phyloP scores from a whole-genome alignment of 1,140 invertebrate genomes.

The Ceratoteleas bidentatus region DNA sequence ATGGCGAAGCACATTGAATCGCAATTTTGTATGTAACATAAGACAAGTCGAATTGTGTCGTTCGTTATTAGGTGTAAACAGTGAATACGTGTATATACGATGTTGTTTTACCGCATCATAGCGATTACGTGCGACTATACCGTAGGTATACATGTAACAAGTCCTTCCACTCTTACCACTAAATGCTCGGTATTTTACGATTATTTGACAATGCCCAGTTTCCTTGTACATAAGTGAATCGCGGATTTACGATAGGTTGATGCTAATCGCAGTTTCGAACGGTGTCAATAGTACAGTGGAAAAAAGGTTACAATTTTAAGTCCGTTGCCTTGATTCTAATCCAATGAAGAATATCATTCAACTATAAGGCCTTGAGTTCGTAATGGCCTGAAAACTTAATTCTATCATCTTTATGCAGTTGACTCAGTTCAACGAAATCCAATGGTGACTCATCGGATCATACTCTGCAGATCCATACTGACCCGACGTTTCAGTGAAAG shows the following conservation, averaged over 20 bases:
- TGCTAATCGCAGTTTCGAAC: constrained; percentile 2
- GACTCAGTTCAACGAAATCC: too few species aligned
- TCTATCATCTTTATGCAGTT: too few species aligned
- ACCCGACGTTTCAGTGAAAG: too few species aligned
- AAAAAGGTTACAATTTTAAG: not conserved
- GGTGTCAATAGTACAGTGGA: not conserved
- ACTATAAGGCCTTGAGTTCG: too few species aligned
- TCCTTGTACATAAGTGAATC: constrained; percentile 39
- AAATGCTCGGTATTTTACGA: constrained; percentile 3
- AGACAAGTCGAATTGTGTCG: constrained; percentile 40
- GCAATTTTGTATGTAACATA: constrained; percentile 61
- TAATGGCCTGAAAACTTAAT: too few species aligned
- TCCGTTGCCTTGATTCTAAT: too few species aligned
- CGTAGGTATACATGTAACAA: constrained; percentile 21
- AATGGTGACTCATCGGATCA: too few species aligned
- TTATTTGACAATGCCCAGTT: constrained; percentile 26
- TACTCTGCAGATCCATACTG: too few species aligned
- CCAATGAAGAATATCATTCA: too few species aligned
- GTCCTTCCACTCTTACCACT: constrained; percentile 25
- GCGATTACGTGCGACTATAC: constrained; percentile 31
- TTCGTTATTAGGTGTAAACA: constrained; percentile 51
- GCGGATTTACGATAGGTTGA: not conserved
- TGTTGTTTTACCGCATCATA: constrained; percentile 36
- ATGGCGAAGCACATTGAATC: constrained; percentile 64
- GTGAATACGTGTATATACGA: constrained; percentile 51